Evolutionary conservation across 2,797 vertebrate genomes (phyloP).

Genomic region (Ptychadena robeensis): DNA sequence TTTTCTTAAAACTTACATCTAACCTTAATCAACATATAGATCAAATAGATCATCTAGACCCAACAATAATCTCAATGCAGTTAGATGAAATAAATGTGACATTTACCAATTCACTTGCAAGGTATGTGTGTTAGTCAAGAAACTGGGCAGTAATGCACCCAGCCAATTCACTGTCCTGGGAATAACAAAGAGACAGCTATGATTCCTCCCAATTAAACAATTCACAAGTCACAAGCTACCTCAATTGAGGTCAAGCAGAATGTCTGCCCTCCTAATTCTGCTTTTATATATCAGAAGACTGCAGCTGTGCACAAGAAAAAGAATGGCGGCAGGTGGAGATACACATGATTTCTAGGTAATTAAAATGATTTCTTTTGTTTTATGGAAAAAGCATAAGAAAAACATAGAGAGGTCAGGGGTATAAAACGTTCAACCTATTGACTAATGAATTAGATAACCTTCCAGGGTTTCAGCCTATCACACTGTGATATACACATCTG

Average conservation of each 20-base stretch:
- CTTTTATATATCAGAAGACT: conserved; percentile 45
- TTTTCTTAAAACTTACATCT: neutral
- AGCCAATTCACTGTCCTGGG: conserved; percentile 20
- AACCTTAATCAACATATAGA: too few species aligned
- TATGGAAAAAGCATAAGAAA: neutral
- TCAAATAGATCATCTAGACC: too few species aligned
- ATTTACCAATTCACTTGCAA: neutral
- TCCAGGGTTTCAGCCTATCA: neutral
- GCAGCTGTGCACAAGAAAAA: conserved; percentile 41
- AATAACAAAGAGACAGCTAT: conserved; percentile 3
- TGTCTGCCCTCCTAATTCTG: conserved; percentile 34
- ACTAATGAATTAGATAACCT: neutral
- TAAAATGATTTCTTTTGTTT: neutral
- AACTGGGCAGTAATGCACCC: neutral
- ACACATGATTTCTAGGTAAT: conserved; percentile 40
- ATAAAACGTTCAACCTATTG: neutral
- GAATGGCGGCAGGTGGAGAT: conserved; percentile 21
- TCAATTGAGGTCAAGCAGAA: conserved; percentile 49
- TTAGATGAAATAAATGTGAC: too few species aligned
- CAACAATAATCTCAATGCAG: too few species aligned
- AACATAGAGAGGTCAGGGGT: neutral
- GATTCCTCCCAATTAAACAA: conserved; percentile 38
- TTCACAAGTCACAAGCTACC: conserved; percentile 46
- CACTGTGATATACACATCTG: neutral
- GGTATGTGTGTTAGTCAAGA: neutral